Evolutionary conservation across 2,797 vertebrate genomes (phyloP), one percentile per base, ranked within the genome.

Genomic region (Oceanodroma leucorhoa): DNA sequence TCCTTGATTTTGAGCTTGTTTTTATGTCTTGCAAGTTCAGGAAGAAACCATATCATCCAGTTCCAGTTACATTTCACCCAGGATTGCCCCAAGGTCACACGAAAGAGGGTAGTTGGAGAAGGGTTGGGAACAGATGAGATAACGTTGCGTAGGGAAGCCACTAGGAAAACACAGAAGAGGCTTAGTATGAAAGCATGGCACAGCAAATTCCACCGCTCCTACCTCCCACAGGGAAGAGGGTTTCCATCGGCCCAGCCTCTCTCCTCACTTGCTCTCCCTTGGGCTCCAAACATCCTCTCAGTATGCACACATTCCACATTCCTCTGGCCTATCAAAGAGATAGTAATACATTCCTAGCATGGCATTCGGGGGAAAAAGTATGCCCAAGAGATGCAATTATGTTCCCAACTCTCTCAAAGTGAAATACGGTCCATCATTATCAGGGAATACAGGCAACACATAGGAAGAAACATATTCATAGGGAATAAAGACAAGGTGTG

Each of bases 301-400:
- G 76, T 76, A 95, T 85, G 72, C 83, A 75, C 93, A 95, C 93
- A 95, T 95, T 96, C 96, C 87, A 91, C 89, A 92, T 97, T 95
- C 95, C 94, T 97, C 94, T 90, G 89, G 94, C 80, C 90, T 96
- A 97, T 91, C 95, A 92, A 80, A 88, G 93, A 66, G 40, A 96
- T 97, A 97, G 96, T 95, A 97, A 97, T 97, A 97, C 95, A 97
- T 97, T 97, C 96, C 94, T 96, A 91, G 75, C 70, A 61, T 86
- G 83, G 90, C 88, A 94, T 85, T 88, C n/a, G 20, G 85, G 32
- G 34, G 34, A 23, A 95, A 72, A 90, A 89, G 18, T 15, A 71
- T 71, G 70, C 83, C 92, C 57, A 58, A 45, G 65, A 89, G 64
- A 94, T 27, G 43, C 80, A 96, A 84, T 72, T 75, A 38, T 79